Base-by-base conservation (phyloP, 2,113 vertebrate species). In the Peucedramus taeniatus region DNA sequence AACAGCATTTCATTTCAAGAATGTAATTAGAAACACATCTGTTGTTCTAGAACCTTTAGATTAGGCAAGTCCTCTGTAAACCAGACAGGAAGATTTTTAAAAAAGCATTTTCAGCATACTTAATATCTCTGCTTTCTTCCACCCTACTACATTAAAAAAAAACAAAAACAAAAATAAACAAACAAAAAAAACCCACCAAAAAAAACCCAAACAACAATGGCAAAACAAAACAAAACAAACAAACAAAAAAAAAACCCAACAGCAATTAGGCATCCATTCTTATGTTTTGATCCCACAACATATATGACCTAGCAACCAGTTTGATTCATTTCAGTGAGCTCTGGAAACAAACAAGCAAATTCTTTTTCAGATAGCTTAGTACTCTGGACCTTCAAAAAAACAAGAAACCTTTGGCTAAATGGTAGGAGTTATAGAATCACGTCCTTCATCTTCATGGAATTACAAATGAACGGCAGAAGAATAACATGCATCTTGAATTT, bases 21-120 rank as follows among this genome's bases (percentile, higher is more conserved):
- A 96, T 81, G 89, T 50, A 96, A 97, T 97, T 97, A 97, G 70
- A 97, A 93, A 94, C 90, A 97, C 94, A 97, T 97, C 95, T 97
- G 92, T 83, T 97, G 49, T 88, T 96, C 47, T 74, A 97, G 66
- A 92, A 81, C 63, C 72, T 95, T 91, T 76, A 77, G 71, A 88
- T 40, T 84, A 80, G 94, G 64, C 27, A 68, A 65, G 31, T 56
- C 53, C 37, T 88, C 27, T 80, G 42, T 24, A 95, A 86, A 91
- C 15, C 33, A 88, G 40, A 28, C 11, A 65, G 39, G 35, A 87
- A 88, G 35, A 70, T 69, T 90, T 75, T 68, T 87, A 9, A 93
- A 92, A 93, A 72, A 2, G 0, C 26, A 7, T 60, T 77, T 92
- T 87, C 40, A 83, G 42, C 8, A 50, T 69, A 27, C 17, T 87